phyloP scores from a whole-genome alignment of 2,888 invertebrate species.

The Epirrhoe alternata region DNA sequence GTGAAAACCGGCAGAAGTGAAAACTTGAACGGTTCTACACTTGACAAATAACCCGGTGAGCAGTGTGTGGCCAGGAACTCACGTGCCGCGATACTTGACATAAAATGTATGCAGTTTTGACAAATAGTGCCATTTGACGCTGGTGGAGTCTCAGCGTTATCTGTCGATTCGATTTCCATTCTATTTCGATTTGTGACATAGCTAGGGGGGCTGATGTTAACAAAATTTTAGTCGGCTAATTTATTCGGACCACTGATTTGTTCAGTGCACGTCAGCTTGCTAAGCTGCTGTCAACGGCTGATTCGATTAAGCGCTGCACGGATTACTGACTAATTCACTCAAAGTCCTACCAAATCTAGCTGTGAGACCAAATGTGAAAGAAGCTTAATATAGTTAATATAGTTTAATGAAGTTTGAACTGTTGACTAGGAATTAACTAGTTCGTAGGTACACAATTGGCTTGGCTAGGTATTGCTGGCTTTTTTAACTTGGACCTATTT shows the following conservation, averaged over 20 bases:
- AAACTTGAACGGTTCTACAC: too few relatives aligned
- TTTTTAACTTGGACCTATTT: too few relatives aligned
- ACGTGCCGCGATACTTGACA: too few relatives aligned
- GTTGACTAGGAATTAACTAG: conserved; percentile 1
- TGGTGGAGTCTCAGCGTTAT: too few relatives aligned
- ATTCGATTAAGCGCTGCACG: not conserved
- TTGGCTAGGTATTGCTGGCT: conserved; percentile 1
- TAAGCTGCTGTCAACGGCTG: not conserved
- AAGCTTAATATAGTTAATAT: not conserved
- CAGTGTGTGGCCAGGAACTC: too few relatives aligned
- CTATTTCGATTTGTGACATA: too few relatives aligned
- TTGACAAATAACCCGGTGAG: too few relatives aligned
- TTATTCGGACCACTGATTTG: not conserved
- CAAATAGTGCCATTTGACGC: too few relatives aligned
- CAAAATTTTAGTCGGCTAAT: not conserved
- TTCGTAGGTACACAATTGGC: conserved; percentile 1
- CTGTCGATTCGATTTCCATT: too few relatives aligned
- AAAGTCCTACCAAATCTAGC: not conserved
- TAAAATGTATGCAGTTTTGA: too few relatives aligned
- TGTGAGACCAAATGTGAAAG: conserved; percentile 1
- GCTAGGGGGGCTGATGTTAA: too few relatives aligned
- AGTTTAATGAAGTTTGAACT: not conserved
- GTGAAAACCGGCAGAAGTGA: too few relatives aligned
- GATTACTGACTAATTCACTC: not conserved
- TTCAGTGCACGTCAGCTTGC: not conserved